These are phyloP conservation scores for Cladopsammia gracilis DNA, from an alignment of 64 coral and sea anemone species.

Conservation along the genomic window DNA sequence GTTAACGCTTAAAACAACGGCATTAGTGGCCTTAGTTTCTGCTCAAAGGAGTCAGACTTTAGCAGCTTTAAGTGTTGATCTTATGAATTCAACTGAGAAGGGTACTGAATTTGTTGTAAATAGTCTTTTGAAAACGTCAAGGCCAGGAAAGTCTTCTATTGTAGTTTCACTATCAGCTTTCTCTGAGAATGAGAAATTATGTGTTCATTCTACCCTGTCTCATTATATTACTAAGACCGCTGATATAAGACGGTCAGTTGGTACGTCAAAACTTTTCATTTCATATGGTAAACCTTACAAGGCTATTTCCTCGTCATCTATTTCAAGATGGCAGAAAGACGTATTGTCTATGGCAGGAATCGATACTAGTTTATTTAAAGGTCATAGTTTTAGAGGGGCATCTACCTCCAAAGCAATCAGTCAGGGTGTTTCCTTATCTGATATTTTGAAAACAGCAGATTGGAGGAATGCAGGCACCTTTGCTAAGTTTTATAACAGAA, in stretches of 20 bases:
- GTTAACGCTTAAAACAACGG: not conserved
- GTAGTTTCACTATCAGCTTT: no score
- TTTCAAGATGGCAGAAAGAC: not conserved
- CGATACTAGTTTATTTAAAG: not conserved
- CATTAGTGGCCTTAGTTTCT: not conserved
- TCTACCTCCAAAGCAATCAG: not conserved
- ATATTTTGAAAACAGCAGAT: not conserved
- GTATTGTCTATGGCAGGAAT: not conserved
- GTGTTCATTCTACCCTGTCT: not conserved
- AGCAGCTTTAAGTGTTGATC: not conserved
- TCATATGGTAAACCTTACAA: constrained; percentile 24
- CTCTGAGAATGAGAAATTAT: no score
- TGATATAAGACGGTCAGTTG: not conserved
- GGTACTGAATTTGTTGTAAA: not conserved
- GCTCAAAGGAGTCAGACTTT: constrained; percentile 24
- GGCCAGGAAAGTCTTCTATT: not conserved
- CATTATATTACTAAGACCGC: not conserved
- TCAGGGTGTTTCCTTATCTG: no score
- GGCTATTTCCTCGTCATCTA: not conserved
- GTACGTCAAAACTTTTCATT: constrained; percentile 25
- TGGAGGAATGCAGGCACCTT: not conserved
- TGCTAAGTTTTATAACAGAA: not conserved
- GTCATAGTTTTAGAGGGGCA: constrained; percentile 21
- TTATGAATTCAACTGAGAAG: not conserved
- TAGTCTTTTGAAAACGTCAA: not conserved